Conservation (phyloP, 1,140 invertebrate species). For the Drosophila sp. region DNA sequence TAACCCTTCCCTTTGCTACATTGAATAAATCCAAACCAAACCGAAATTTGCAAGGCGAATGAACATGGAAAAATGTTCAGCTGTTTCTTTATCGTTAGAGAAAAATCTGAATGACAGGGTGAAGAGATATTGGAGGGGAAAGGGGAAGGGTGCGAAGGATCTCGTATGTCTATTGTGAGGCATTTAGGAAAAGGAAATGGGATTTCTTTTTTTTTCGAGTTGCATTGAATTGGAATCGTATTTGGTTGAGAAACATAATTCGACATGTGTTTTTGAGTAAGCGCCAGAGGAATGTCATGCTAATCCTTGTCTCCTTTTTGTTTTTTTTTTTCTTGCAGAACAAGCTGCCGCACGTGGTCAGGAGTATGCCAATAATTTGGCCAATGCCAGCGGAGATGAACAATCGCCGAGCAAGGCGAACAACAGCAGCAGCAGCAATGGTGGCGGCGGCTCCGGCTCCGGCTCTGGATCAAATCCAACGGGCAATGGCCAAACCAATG, state of each 20-base stretch:
- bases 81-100: constrained; percentile 67
- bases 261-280: constrained; percentile 63
- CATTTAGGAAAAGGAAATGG: constrained; percentile 60
- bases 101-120: constrained; percentile 52
- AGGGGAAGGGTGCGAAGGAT: background rate
- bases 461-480: constrained; percentile 20
- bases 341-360: constrained; percentile 74
- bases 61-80: constrained; percentile 72
- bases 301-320: constrained; percentile 12
- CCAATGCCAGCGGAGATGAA: constrained; percentile 72
- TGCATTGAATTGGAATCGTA: no score
- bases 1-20: constrained; percentile 74
- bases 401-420: constrained; percentile 69
- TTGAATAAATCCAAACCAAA: constrained; percentile 68
- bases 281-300: constrained; percentile 49
- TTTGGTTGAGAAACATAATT: constrained; percentile 31
- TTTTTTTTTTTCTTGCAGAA: constrained; percentile 46
- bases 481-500: background rate
- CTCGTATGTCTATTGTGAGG: constrained; percentile 68
- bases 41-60: constrained; percentile 61
- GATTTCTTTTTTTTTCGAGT: constrained; percentile 39
- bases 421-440: constrained; percentile 18
- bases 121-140: constrained; percentile 15
- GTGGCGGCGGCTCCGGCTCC: constrained; percentile 19
- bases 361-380: constrained; percentile 69